Evolutionary conservation across 2,888 invertebrate species (phyloP).

Genomic region (Agrotis clavis): DNA sequence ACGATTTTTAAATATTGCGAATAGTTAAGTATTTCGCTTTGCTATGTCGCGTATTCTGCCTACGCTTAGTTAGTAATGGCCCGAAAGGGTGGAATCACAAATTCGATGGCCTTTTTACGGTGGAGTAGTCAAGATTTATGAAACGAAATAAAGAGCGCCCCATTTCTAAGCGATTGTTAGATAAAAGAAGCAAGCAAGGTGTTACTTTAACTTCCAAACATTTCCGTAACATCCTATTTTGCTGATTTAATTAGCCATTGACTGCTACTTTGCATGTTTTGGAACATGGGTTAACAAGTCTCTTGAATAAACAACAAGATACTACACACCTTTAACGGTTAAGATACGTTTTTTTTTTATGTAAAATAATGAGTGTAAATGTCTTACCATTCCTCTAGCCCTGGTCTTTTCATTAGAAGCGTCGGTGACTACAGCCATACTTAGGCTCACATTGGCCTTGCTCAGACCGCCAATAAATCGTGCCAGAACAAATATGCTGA

Average conservation of each 20-base stretch:
- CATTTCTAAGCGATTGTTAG: not conserved
- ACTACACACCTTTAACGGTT: no score
- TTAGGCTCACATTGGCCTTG: slow-evolving; percentile 98
- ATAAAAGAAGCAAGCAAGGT: no score
- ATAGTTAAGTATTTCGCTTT: not conserved
- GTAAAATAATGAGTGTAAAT: not conserved
- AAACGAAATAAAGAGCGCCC: not conserved
- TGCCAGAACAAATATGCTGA: slow-evolving; percentile 97
- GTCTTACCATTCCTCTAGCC: slow-evolving; percentile 97
- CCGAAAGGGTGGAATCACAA: not conserved
- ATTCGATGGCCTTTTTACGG: not conserved
- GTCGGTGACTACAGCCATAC: slow-evolving; percentile 98
- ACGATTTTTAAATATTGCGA: not conserved
- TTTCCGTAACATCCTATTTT: slow-evolving; percentile 11
- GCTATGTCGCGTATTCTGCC: no score
- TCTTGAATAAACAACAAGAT: slow-evolving; percentile 17
- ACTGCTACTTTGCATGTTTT: not conserved
- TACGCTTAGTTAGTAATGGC: not conserved
- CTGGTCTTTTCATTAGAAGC: slow-evolving; percentile 96
- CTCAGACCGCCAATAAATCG: slow-evolving; percentile 98
- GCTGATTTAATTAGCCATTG: not conserved
- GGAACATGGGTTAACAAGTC: slow-evolving; percentile 7
- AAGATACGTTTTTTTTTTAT: not conserved
- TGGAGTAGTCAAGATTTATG: not conserved
- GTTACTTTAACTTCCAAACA: not conserved